Evolutionary conservation across 1,140 invertebrate species (phyloP).

Genomic region (Theocolax elegans): DNA sequence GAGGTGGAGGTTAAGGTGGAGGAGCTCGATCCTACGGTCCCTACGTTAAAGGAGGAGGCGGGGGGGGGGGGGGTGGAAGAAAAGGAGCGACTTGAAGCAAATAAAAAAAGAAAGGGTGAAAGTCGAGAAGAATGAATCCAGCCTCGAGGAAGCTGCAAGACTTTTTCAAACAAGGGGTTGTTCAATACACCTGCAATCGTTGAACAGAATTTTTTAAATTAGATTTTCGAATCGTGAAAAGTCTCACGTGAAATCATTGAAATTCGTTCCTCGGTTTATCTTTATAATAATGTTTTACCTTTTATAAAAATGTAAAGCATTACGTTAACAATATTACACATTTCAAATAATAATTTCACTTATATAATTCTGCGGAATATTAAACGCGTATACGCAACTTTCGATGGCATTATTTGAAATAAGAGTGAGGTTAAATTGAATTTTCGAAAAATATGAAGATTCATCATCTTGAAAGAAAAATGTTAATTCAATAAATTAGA

Average conservation of each 20-base stretch:
- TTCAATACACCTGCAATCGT: conserved; percentile 8
- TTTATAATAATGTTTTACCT: too few species aligned
- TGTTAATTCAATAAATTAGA: too few species aligned
- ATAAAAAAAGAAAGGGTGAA: conserved; percentile 5
- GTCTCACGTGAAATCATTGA: neutral
- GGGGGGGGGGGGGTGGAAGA: neutral
- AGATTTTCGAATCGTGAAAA: neutral
- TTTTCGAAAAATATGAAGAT: too few species aligned
- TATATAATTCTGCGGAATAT: too few species aligned
- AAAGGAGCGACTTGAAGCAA: neutral
- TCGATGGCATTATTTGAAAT: too few species aligned
- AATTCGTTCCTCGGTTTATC: neutral
- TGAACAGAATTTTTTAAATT: neutral
- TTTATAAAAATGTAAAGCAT: too few species aligned
- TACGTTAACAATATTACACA: too few species aligned
- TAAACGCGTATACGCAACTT: too few species aligned
- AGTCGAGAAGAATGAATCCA: conserved; percentile 8
- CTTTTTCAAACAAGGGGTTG: neutral
- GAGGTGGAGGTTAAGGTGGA: too few species aligned
- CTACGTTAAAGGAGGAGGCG: neutral
- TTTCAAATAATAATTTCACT: too few species aligned
- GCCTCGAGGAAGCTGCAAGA: neutral
- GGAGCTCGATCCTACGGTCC: neutral
- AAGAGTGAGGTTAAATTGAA: too few species aligned
- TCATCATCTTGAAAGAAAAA: too few species aligned